A percentile compares a stretch with the other conserved stretches of the same genome.
These are phyloP conservation scores for Hylomyscus alleni DNA, from an alignment of 2,797 vertebrate genomes.

Conservation along the genomic window DNA sequence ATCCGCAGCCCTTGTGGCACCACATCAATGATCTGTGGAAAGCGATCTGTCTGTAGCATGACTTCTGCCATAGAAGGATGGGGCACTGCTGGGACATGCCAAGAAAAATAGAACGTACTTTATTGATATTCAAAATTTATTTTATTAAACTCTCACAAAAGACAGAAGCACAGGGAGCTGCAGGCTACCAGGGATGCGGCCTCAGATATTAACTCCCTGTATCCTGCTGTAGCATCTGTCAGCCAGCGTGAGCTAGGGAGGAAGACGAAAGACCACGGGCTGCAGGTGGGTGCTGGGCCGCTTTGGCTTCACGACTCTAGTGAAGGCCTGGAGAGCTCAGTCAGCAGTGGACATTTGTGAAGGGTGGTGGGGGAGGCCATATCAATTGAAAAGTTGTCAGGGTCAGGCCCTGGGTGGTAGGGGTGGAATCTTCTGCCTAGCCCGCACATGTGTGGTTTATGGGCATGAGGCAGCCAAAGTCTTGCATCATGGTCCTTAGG, in stretches of 20 bases:
- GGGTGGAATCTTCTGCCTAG: conserved; percentile 74
- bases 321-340: conserved; percentile 71
- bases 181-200: conserved; percentile 86
- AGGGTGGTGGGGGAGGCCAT: conserved; percentile 26
- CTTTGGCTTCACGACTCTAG: conserved; percentile 62
- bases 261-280: conserved; percentile 44
- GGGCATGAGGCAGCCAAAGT: conserved; percentile 47
- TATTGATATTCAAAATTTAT: conserved; percentile 97
- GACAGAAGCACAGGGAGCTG: conserved; percentile 86
- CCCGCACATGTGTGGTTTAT: conserved; percentile 54
- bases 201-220: conserved; percentile 85
- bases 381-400: conserved; percentile 64
- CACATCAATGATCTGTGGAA: conserved; percentile 96
- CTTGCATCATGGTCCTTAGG: not conserved
- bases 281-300: conserved; percentile 39
- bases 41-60: conserved; percentile 94
- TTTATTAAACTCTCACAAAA: conserved; percentile 96
- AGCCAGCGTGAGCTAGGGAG: not conserved
- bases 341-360: conserved; percentile 60
- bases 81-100: conserved; percentile 91
- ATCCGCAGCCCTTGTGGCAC: conserved; percentile 97
- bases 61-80: conserved; percentile 89
- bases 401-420: conserved; percentile 56
- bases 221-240: conserved; percentile 53
- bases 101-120: conserved; percentile 97